These are phyloP conservation scores for Caenorhabditis wallacei DNA, from an alignment of 2,888 invertebrate genomes.

Conservation along the genomic window DNA sequence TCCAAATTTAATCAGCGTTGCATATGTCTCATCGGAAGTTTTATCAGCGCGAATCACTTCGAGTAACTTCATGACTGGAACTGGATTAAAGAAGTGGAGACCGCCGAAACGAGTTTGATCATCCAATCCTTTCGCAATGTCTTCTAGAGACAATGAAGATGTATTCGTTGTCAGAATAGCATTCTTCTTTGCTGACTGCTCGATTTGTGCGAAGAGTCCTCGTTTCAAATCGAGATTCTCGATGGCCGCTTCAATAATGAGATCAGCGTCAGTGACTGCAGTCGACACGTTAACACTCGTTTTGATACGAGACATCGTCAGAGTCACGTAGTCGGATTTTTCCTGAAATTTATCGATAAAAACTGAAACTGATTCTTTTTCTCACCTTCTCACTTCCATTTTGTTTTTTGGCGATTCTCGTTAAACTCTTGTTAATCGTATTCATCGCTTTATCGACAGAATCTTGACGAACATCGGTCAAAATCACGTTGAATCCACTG, in stretches of 20 bases:
- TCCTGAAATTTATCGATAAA: too few relatives aligned
- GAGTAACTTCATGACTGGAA: constrained; percentile 92
- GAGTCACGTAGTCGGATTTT: constrained; percentile 84
- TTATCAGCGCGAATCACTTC: constrained; percentile 89
- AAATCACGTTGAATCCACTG: constrained; percentile 90
- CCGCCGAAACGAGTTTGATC: constrained; percentile 88
- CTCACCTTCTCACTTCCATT: constrained; percentile 20
- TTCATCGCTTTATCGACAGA: constrained; percentile 87
- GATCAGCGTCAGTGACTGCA: constrained; percentile 86
- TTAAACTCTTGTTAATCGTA: constrained; percentile 88
- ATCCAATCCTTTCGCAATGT: constrained; percentile 89
- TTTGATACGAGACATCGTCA: constrained; percentile 87
- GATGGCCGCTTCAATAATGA: constrained; percentile 91
- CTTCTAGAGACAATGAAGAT: constrained; percentile 90
- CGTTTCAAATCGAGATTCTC: constrained; percentile 90
- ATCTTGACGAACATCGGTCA: constrained; percentile 89
- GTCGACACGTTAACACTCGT: constrained; percentile 87
- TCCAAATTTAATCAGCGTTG: constrained; percentile 89
- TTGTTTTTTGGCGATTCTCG: constrained; percentile 88
- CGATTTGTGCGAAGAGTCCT: constrained; percentile 88
- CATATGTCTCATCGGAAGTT: constrained; percentile 89
- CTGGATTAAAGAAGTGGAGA: constrained; percentile 94
- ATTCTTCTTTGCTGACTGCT: constrained; percentile 85
- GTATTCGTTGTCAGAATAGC: constrained; percentile 93
- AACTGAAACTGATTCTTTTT: neutral